Evolutionary conservation across 2,113 vertebrate genomes (phyloP), one percentile per base, ranked within the genome.

Genomic region (Prinia subflava): DNA sequence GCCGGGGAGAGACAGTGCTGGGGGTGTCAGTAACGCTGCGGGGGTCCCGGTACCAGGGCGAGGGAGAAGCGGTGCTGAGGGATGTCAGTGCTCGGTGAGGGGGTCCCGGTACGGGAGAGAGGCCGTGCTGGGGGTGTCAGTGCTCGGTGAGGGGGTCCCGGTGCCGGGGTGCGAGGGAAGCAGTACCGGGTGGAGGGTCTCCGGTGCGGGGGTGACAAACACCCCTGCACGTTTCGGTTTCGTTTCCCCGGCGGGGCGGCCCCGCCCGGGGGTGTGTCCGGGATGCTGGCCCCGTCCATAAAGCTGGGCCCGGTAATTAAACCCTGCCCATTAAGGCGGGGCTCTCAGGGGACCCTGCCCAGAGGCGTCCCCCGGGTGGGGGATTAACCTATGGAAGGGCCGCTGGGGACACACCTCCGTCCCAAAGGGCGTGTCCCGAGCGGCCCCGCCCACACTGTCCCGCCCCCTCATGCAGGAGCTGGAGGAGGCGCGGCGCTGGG

Each of bases 381-480:
- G 46, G 33, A 46, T 15, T 11, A 39, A 15, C 24, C 52, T 24
- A 4, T 1, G 25, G 42, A 35, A 35, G 23, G 21, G 24, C 24
- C 11, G 6, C 31, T 33, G 28, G 3, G 15, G 30, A 3, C 31
- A 30, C 35, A 31, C n/a, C 41, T 21, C 46, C 28, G 5, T 46
- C 57, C 46, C 7, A 5, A 15, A 4, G 13, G 56, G 28, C 15
- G 55, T 5, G 13, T 71, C 57, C 41, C 24, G 24, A 5, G 0
- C 24, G 7, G 25, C 28, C n/a, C 24, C 39, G 4, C 19, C 35
- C 33, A 5, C 16, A 3, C 22, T 14, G 24, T 9, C 28, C 77
- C 70, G 30, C 30, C 42, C 24, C 11, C 41, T 41, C 14, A 49
- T 31, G 16, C 91, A 98, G 98, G 97, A 98, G 85, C 65, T 98